Base-by-base conservation (phyloP, 1,140 invertebrate species). In the Orchestia grillus region DNA sequence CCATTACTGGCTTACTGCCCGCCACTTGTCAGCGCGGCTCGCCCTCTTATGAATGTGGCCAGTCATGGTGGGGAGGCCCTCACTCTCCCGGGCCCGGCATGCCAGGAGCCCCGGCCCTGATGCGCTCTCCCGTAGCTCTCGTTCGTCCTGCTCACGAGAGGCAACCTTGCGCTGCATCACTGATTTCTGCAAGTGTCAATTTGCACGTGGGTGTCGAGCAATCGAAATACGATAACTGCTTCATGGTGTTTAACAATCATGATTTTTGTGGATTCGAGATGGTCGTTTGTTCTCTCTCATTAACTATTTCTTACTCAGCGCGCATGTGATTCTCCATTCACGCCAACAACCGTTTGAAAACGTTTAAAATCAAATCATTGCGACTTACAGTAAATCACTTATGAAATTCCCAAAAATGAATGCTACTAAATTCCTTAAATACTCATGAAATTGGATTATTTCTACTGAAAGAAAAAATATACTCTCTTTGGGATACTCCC, bases 11-110 rank as follows among this genome's bases (percentile, higher is more conserved):
- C 88, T 90, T 90, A 90, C 43, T 90, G 41, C 41, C 41, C 43
- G 41, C 88, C 88, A 90, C 88, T 90, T 90, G 88, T 90, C 88
- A 90, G 88, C n/a, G 28, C 41, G 36, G 41, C 88, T 90, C 88
- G 88, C 88, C 88, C 88, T 44, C 88, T 44, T 90, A 44, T 44
- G 88, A 77, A 90, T 90, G 88, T 90, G 88, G 36, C 88, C 41
- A 90, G 88, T 90, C 88, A 90, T 90, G n/a, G 88, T 90, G 43
- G 11, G 88, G 43, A 42, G 88, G 36, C 36, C 88, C 41, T 90
- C 88, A 90, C 47, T 90, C 36, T 15, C 36, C 62, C 11, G 36
- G 1, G 62, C 36, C 28, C 36, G 62, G 62, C 36, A 77, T 77
- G 62, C 11, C 62, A 77, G 11, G 36, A 77, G 28, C 62, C 36